These are phyloP conservation scores for Hippocampus zosterae DNA, from an alignment of 2,113 vertebrate species.

Conservation along the genomic window DNA sequence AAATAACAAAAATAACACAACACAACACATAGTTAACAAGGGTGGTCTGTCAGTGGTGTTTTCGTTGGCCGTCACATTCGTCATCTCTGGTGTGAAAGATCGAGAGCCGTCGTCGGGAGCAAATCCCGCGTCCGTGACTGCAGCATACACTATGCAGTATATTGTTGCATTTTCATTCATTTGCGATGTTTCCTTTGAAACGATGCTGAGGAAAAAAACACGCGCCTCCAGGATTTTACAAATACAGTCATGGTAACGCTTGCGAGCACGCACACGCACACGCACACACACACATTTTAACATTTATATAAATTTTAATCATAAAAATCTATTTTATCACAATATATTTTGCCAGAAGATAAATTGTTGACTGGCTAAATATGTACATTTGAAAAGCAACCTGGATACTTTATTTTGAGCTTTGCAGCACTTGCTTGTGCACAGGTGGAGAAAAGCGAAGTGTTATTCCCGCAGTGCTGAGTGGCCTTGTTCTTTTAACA, in stretches of 20 bases:
- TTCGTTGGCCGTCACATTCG: background rate
- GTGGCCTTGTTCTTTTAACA: background rate
- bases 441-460: conserved; percentile 51
- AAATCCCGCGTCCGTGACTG: background rate
- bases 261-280: too few relatives aligned
- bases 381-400: background rate
- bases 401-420: conserved; percentile 30
- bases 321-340: background rate
- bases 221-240: conserved; percentile 61
- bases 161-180: background rate
- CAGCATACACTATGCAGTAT: too few relatives aligned
- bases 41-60: background rate
- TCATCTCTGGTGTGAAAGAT: background rate
- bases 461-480: conserved; percentile 37
- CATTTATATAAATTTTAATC: too few relatives aligned
- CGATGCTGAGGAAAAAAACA: background rate
- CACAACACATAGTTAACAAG: too few relatives aligned
- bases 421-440: conserved; percentile 48
- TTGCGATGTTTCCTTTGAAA: background rate
- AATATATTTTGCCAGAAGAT: background rate
- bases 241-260: background rate
- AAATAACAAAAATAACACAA: too few relatives aligned
- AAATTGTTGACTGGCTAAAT: background rate
- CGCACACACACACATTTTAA: too few relatives aligned
- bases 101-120: background rate